Conservation (phyloP, 64 coral and sea anemone genomes). For the Actinia tenebrosa region DNA sequence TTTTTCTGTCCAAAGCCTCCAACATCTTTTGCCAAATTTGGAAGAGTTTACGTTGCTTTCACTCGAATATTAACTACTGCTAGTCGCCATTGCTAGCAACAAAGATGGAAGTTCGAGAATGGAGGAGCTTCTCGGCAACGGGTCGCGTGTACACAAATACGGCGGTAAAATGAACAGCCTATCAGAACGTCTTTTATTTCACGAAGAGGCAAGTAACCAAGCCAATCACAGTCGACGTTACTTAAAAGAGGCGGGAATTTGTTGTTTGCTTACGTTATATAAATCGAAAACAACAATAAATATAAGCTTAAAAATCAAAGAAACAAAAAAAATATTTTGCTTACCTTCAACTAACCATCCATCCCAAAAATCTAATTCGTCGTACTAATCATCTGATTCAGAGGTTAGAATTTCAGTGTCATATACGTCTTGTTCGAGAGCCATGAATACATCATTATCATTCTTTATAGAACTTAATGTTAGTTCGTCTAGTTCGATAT, state of each 20-base stretch:
- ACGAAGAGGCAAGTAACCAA: neutral
- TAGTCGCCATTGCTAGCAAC: neutral
- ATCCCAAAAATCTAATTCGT: neutral
- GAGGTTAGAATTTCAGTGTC: neutral
- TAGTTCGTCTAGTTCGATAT: neutral
- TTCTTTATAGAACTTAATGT: conserved; percentile 5
- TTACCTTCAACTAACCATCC: neutral
- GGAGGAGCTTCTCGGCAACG: neutral
- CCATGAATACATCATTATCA: conserved; percentile 7
- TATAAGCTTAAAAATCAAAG: too few species aligned
- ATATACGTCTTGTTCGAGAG: neutral
- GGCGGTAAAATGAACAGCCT: neutral
- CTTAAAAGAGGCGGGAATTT: neutral
- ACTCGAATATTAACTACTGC: neutral
- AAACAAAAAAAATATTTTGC: conserved; percentile 1
- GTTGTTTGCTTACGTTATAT: neutral
- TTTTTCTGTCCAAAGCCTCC: neutral
- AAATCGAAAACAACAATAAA: neutral
- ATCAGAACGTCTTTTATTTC: neutral
- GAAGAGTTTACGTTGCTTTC: neutral
- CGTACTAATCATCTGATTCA: conserved; percentile 7
- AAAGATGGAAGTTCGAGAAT: neutral
- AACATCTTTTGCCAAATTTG: neutral
- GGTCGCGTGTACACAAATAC: neutral
- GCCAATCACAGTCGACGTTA: conserved; percentile 8